phyloP scores from a whole-genome alignment of 2,113 vertebrate species.

The Cnemophilus loriae region DNA sequence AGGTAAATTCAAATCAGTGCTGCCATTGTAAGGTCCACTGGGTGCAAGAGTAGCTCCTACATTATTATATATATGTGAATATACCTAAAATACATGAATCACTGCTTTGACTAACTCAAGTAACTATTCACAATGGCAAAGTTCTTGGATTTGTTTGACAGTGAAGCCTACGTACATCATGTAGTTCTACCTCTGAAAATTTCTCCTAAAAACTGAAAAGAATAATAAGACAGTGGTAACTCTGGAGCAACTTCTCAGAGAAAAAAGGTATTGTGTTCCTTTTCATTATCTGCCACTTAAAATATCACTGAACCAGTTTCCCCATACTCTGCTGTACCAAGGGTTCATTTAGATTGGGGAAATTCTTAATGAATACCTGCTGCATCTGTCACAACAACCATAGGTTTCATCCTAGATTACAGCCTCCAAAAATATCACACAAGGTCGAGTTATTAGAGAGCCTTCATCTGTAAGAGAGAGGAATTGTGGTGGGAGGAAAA shows the following conservation, averaged over 20 bases:
- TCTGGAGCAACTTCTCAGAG: not conserved
- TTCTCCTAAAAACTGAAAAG: not conserved
- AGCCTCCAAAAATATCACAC: not conserved
- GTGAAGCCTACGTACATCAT: not conserved
- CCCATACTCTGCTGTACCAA: not conserved
- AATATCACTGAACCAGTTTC: not conserved
- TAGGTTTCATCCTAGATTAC: not conserved
- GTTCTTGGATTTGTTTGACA: not conserved
- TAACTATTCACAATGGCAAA: not conserved
- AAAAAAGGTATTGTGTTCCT: fast-evolving
- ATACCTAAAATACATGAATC: not conserved
- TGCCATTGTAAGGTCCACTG: not conserved
- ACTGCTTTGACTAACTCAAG: not conserved
- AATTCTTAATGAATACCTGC: not conserved
- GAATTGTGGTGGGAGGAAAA: not conserved
- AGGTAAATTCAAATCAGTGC: not conserved
- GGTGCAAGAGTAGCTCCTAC: not conserved
- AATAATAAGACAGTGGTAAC: not conserved
- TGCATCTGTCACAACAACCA: not conserved
- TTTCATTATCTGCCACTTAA: not conserved
- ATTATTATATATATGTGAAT: not conserved
- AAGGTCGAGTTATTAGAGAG: not conserved
- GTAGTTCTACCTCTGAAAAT: not conserved
- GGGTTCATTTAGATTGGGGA: not conserved
- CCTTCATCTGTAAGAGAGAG: not conserved